These are phyloP conservation scores for Amphiprion percula DNA, from an alignment of 2,113 vertebrate species.

Conservation along the genomic window DNA sequence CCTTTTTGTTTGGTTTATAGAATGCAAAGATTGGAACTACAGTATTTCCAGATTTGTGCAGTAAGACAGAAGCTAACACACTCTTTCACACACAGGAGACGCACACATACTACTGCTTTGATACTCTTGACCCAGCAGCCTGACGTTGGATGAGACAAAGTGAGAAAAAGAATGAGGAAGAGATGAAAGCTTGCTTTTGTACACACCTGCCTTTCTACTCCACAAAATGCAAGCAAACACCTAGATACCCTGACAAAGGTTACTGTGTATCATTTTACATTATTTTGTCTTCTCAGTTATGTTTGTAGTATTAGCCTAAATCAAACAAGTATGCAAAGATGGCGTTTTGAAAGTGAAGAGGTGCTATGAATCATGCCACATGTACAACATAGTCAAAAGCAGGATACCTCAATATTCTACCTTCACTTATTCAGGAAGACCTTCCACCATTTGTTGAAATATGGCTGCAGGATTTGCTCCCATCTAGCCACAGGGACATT, in stretches of 20 bases:
- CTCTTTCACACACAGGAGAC: background rate
- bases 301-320: no score
- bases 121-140: conserved; percentile 21
- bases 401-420: no score
- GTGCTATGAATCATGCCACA: no score
- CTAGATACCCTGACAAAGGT: background rate
- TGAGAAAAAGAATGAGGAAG: background rate
- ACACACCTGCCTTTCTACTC: background rate
- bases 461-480: no score
- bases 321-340: no score
- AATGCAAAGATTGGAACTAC: conserved; percentile 7
- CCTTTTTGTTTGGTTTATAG: background rate
- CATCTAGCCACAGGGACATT: no score
- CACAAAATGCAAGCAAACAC: background rate
- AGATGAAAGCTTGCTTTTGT: conserved; percentile 44
- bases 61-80: background rate
- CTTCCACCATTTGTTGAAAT: no score
- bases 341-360: no score
- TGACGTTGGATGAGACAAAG: conserved; percentile 20
- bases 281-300: background rate
- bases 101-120: background rate
- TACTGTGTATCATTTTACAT: background rate
- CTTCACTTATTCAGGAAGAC: no score
- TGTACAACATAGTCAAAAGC: no score
- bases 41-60: conserved; percentile 5